A percentile compares a stretch with the other conserved stretches of the same genome.
Evolutionary conservation across 1,140 invertebrate species (phyloP).

Genomic region (Listronotus bonariensis): DNA sequence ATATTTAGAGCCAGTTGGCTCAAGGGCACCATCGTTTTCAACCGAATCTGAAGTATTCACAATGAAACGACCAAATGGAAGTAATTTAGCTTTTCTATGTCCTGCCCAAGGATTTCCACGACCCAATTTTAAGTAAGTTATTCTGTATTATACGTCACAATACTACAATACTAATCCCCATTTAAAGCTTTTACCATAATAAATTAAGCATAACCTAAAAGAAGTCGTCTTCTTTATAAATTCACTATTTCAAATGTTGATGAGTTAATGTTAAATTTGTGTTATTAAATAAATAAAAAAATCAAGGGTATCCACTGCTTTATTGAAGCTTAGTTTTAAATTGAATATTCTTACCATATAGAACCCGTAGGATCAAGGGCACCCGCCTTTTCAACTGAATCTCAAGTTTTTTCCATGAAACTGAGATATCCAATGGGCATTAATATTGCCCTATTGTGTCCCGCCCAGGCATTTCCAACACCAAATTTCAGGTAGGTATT

Average conservation of each 20-base stretch:
- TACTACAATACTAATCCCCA: too few species aligned
- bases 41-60: constrained; percentile 71
- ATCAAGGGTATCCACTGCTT: constrained; percentile 73
- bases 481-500: constrained; percentile 69
- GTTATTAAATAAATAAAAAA: constrained; percentile 47
- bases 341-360: constrained; percentile 42
- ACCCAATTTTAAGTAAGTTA: constrained; percentile 72
- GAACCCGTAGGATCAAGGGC: constrained; percentile 60
- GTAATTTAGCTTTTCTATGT: constrained; percentile 73
- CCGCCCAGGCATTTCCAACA: constrained; percentile 69
- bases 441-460: constrained; percentile 65
- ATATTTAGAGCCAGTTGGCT: constrained; percentile 68
- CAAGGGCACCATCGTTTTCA: constrained; percentile 72
- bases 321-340: constrained; percentile 61
- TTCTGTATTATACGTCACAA: too few species aligned
- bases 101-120: constrained; percentile 76
- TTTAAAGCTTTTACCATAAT: too few species aligned
- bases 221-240: too few species aligned
- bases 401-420: constrained; percentile 49
- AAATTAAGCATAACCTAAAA: too few species aligned
- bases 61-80: constrained; percentile 59
- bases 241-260: too few species aligned
- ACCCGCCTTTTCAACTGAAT: constrained; percentile 60
- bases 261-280: too few species aligned
- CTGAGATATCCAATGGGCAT: constrained; percentile 14